Conservation (phyloP, 2,797 vertebrate species). For the Channallabes apus region DNA sequence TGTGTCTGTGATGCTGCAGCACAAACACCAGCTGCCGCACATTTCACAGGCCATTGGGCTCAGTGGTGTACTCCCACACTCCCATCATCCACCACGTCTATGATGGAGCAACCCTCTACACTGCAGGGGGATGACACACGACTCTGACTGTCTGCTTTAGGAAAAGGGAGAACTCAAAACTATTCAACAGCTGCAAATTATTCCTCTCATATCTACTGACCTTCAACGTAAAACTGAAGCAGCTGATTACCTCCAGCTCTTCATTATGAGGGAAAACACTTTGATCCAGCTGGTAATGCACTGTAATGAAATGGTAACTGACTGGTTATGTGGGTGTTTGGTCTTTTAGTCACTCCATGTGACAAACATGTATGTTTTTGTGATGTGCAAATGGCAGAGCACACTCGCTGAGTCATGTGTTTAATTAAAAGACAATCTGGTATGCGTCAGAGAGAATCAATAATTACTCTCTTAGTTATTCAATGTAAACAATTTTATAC, state of each 20-base stretch:
- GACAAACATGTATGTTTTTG: conserved; percentile 28
- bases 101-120: conserved; percentile 46
- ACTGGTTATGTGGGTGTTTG: conserved; percentile 16
- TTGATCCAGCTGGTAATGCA: not conserved
- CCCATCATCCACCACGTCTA: conserved; percentile 38
- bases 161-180: not conserved
- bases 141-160: not conserved
- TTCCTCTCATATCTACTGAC: conserved; percentile 35
- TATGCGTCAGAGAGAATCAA: conserved; percentile 7
- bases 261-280: not conserved
- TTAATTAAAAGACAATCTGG: conserved; percentile 36
- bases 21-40: conserved; percentile 61
- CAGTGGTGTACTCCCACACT: conserved; percentile 51
- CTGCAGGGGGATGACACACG: conserved; percentile 1
- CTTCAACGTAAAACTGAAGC: conserved; percentile 21
- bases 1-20: conserved; percentile 10
- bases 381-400: conserved; percentile 17
- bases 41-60: conserved; percentile 62
- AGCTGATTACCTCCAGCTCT: not conserved
- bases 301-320: conserved; percentile 13
- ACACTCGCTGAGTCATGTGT: conserved; percentile 9
- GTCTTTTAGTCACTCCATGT: conserved; percentile 19
- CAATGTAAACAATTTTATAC: conserved; percentile 22
- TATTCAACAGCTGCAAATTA: conserved; percentile 18
- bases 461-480: conserved; percentile 23